A percentile compares a stretch with the other conserved stretches of the same genome.
Evolutionary conservation across 2,797 vertebrate genomes (phyloP).

Genomic region (Lophura swinhoii): DNA sequence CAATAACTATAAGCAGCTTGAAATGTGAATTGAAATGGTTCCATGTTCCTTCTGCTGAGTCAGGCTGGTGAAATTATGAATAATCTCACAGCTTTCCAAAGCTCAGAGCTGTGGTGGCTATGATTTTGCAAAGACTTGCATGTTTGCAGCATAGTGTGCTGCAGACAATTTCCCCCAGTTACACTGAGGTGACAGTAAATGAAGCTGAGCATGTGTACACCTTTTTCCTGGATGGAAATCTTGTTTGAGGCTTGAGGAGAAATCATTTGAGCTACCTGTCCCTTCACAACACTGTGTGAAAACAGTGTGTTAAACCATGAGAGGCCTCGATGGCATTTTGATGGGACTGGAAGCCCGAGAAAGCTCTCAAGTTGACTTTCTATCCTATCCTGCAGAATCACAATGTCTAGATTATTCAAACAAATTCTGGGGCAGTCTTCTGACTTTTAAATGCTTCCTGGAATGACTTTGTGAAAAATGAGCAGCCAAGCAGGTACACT

Average conservation of each 20-base stretch:
- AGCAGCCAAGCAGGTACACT: conserved; percentile 36
- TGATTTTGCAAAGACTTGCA: conserved; percentile 6
- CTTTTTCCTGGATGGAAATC: neutral
- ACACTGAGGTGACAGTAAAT: neutral
- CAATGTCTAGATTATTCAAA: neutral
- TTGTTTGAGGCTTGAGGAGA: neutral
- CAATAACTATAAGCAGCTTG: neutral
- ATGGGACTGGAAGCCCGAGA: neutral
- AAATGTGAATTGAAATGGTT: neutral
- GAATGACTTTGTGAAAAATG: conserved; percentile 35
- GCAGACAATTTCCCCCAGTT: neutral
- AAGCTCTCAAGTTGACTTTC: neutral
- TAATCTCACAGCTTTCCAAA: conserved; percentile 14
- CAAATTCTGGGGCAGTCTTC: conserved; percentile 4
- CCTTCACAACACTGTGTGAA: accelerated
- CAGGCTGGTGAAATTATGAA: conserved; percentile 9
- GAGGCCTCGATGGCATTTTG: neutral
- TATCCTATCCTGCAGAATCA: neutral
- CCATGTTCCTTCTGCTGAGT: neutral
- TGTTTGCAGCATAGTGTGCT: neutral
- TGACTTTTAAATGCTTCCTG: conserved; percentile 14
- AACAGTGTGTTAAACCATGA: neutral
- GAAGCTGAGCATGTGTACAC: neutral
- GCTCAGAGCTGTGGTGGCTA: neutral
- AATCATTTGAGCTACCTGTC: neutral